phyloP scores from a whole-genome alignment of 2,797 vertebrate species.

The Bovichtus variegatus region DNA sequence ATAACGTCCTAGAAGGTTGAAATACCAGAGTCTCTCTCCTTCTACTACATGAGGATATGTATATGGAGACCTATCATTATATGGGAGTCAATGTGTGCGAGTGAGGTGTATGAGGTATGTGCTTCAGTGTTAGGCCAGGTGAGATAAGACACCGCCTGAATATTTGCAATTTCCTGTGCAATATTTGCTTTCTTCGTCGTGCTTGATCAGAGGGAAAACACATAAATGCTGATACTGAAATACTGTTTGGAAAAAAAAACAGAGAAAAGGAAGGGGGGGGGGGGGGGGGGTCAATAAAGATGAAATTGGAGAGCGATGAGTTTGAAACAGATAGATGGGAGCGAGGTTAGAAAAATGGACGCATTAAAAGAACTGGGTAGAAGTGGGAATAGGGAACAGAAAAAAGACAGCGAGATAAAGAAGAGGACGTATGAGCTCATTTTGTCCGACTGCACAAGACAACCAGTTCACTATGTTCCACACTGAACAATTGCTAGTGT shows the following conservation, averaged over 20 bases:
- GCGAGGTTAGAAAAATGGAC: slow-evolving; percentile 24
- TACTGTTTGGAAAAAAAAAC: slow-evolving; percentile 36
- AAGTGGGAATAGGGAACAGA: slow-evolving; percentile 47
- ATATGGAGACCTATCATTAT: slow-evolving; percentile 1
- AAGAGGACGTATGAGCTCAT: slow-evolving; percentile 54
- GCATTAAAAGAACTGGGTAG: slow-evolving; percentile 14
- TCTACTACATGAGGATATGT: slow-evolving; percentile 8
- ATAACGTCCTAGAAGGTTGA: not conserved
- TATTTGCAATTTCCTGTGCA: slow-evolving; percentile 65
- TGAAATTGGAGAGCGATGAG: slow-evolving; percentile 46
- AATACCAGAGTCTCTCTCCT: slow-evolving; percentile 6
- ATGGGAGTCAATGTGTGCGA: slow-evolving; percentile 22
- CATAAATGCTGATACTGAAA: slow-evolving; percentile 47
- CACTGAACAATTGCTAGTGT: slow-evolving; percentile 52
- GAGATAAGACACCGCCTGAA: slow-evolving; percentile 64
- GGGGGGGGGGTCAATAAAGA: not conserved
- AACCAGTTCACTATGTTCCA: slow-evolving; percentile 60
- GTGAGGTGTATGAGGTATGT: slow-evolving; percentile 19
- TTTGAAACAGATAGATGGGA: slow-evolving; percentile 51
- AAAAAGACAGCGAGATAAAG: slow-evolving; percentile 60
- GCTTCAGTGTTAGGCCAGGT: slow-evolving; percentile 26
- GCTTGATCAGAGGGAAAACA: slow-evolving; percentile 54
- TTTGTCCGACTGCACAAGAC: slow-evolving; percentile 53
- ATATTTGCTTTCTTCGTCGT: slow-evolving; percentile 50
- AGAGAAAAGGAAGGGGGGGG: not conserved